These are phyloP conservation scores for Lacerta agilis DNA, from an alignment of 2,797 vertebrate species.

Conservation along the genomic window DNA sequence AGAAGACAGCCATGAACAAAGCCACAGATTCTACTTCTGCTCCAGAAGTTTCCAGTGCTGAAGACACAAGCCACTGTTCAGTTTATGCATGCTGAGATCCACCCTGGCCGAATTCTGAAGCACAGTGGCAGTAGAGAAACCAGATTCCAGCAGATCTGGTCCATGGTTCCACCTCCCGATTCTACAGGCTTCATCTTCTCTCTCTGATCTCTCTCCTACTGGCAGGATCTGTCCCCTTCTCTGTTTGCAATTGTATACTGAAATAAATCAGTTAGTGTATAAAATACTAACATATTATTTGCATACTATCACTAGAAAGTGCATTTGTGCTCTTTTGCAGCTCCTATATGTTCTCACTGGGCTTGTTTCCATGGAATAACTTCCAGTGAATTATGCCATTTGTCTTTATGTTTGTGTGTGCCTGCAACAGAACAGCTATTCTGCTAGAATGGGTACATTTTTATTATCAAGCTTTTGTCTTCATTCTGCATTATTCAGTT, in stretches of 20 bases:
- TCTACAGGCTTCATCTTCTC: neutral
- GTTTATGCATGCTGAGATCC: neutral
- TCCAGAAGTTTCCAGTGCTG: neutral
- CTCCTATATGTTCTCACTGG: neutral
- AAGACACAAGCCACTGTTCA: neutral
- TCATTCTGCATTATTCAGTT: neutral
- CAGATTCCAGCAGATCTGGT: neutral
- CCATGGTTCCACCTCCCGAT: neutral
- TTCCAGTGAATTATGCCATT: neutral
- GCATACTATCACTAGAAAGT: neutral
- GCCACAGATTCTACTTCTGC: neutral
- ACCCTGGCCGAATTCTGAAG: too few species aligned
- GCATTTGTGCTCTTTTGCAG: neutral
- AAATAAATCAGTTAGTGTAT: neutral
- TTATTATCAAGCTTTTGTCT: neutral
- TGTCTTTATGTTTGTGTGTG: neutral
- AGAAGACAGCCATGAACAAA: neutral
- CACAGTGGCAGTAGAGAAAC: neutral
- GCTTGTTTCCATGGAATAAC: neutral
- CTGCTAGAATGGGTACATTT: neutral
- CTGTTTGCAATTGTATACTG: too few species aligned
- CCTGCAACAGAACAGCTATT: neutral
- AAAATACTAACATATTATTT: neutral
- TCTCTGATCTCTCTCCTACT: too few species aligned
- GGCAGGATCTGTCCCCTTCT: neutral